Conservation (phyloP, 2,113 vertebrate genomes). For the Phrynosoma blainvillii region DNA sequence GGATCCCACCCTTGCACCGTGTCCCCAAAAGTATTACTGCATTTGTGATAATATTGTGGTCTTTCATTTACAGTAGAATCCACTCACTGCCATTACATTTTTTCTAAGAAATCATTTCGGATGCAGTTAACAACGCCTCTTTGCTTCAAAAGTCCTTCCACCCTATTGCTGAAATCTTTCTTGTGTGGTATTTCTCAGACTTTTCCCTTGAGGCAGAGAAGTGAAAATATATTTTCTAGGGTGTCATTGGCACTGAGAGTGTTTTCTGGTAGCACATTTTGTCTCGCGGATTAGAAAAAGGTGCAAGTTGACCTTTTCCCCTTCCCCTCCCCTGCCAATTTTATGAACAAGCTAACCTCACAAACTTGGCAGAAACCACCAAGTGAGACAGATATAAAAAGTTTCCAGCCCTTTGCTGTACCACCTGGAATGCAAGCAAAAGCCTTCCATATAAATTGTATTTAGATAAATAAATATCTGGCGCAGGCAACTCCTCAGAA, state of each 20-base stretch:
- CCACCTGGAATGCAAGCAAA: background rate
- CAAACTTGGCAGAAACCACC: background rate
- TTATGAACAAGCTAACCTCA: background rate
- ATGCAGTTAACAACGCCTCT: background rate
- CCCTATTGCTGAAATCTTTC: background rate
- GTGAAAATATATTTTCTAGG: constrained; percentile 8
- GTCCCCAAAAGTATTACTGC: background rate
- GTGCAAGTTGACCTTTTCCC: background rate
- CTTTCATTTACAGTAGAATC: background rate
- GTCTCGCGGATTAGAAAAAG: background rate
- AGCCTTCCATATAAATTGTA: background rate
- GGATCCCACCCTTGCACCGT: too few species aligned
- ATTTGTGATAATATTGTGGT: background rate
- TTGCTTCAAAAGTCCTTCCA: background rate
- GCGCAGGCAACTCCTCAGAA: background rate
- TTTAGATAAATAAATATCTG: background rate
- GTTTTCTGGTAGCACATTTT: background rate
- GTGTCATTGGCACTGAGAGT: background rate
- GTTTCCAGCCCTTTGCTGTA: background rate
- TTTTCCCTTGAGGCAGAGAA: background rate
- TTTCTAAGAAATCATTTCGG: background rate
- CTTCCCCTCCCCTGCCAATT: background rate
- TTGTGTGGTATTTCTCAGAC: background rate
- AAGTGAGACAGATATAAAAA: too few species aligned
- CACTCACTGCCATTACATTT: background rate